Evolutionary conservation across 2,113 vertebrate species (phyloP), one percentile per base, ranked within the genome.

Genomic region (Paramisgurnus dabryanus): DNA sequence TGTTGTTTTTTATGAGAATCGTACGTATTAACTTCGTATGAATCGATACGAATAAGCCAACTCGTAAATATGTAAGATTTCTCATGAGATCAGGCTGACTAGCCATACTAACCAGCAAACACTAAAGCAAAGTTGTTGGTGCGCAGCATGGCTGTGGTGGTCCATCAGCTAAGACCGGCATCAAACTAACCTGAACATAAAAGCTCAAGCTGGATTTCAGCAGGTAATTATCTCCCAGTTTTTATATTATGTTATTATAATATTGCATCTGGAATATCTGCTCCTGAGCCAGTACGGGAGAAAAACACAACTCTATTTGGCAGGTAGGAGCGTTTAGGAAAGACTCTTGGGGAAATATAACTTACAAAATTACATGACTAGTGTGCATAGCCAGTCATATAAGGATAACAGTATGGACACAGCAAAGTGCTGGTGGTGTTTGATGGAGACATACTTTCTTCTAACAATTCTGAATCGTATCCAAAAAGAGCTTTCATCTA

Each of bases 401-500:
- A 77, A 91, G 87, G 87, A 84, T 80, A 87, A 76, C 55, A 83
- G 64, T 68, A 80, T 13, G 18, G 40, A 61, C 11, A 22, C 81
- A 9, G 76, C 55, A 6, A 39, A 85, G 79, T 82, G 86, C 82
- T 50, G 79, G 49, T 90, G 84, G 85, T 86, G 85, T 89, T 90
- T 89, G 87, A 90, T 87, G 80, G 87, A 89, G 87, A 91, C 87
- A 90, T 85, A 87, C 90, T 91, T 91, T 87, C 88, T 87, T 79
- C 83, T 77, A 79, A 83, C 83, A 82, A 85, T 76, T 73, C 74
- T 80, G 85, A 65, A 82, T 69, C 13, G 81, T 83, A 63, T 82
- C 78, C 72, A 81, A 79, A 75, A 49, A 17, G 84, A 82, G 67
- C 57, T 78, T 80, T 45, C 10, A 80, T 82, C 84, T 84, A 86